Conservation (phyloP, 2,113 vertebrate genomes). For the Penelope pileata region DNA sequence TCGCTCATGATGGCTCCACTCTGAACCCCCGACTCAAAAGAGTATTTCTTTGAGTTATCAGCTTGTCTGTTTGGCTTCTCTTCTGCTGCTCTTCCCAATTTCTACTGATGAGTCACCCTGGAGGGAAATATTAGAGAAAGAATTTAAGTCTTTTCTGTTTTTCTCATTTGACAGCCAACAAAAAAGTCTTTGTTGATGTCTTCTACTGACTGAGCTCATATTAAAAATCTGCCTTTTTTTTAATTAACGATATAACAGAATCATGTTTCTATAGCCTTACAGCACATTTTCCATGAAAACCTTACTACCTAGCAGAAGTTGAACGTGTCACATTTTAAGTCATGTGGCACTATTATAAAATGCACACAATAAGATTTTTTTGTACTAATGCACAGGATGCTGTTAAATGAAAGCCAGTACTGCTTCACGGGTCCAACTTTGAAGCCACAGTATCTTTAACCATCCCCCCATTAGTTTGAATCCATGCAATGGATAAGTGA, state of each 20-base stretch:
- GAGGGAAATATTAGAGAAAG: constrained; percentile 88
- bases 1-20: constrained; percentile 98
- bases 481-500: neutral
- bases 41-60: constrained; percentile 82
- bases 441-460: neutral
- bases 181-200: constrained; percentile 79
- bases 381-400: neutral
- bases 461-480: neutral
- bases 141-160: constrained; percentile 81
- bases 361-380: neutral
- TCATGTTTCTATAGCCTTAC: constrained; percentile 32
- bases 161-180: constrained; percentile 84
- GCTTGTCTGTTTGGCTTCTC: constrained; percentile 80
- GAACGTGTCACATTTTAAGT: constrained; percentile 47
- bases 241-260: constrained; percentile 64
- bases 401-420: neutral
- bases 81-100: constrained; percentile 87
- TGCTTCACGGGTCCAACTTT: neutral
- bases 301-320: constrained; percentile 22
- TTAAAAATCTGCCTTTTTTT: constrained; percentile 68
- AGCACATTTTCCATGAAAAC: constrained; percentile 44
- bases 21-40: constrained; percentile 85
- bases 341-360: neutral
- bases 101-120: constrained; percentile 94
- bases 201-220: constrained; percentile 70